These are phyloP conservation scores for Ophioninae sp. DNA, from an alignment of 2,888 invertebrate species.

Conservation along the genomic window DNA sequence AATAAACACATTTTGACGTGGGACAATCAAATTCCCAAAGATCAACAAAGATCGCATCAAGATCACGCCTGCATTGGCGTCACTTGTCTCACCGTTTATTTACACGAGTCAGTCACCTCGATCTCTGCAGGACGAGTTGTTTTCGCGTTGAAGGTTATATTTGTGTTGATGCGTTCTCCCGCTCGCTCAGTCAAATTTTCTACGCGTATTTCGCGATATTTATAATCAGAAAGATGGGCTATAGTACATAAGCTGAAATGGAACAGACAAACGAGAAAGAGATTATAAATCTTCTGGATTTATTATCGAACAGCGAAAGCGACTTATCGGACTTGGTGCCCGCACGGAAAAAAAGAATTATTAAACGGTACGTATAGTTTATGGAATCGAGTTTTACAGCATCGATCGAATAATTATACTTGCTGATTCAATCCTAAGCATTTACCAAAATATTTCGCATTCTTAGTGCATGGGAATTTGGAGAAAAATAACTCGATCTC, in stretches of 20 bases:
- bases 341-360: conserved; percentile 83
- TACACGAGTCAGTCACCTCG: too few species aligned
- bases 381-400: not conserved
- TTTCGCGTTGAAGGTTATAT: too few species aligned
- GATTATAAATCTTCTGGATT: conserved; percentile 85
- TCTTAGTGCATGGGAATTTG: too few species aligned
- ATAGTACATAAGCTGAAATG: conserved; percentile 68
- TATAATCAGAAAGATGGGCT: conserved; percentile 19
- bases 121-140: too few species aligned
- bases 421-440: not conserved
- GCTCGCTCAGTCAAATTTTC: too few species aligned
- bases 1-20: too few species aligned
- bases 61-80: too few species aligned
- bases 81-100: too few species aligned
- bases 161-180: too few species aligned
- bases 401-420: not conserved
- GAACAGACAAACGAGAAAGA: conserved; percentile 83
- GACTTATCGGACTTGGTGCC: conserved; percentile 84
- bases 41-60: too few species aligned
- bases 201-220: not conserved
- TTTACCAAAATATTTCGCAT: not conserved
- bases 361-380: conserved; percentile 81
- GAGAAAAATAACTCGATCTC: too few species aligned
- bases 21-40: too few species aligned
- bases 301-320: conserved; percentile 85